Conservation (phyloP, 2,113 vertebrate genomes). For the Tauraco erythrolophus region DNA sequence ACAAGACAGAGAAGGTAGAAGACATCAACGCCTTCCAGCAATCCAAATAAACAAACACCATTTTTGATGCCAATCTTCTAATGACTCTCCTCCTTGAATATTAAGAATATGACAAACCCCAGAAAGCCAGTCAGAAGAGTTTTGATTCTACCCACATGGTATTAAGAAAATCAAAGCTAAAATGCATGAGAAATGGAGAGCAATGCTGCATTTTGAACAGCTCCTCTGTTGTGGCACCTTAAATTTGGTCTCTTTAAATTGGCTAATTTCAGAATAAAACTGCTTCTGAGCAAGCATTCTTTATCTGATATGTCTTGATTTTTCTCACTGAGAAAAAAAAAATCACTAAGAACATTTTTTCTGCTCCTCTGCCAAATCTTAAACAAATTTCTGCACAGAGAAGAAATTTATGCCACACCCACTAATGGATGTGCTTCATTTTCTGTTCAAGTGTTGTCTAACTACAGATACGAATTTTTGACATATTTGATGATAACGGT, state of each 20-base stretch:
- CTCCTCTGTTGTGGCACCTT: background rate
- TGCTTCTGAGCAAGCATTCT: background rate
- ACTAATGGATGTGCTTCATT: background rate
- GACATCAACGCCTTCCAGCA: background rate
- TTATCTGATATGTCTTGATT: background rate
- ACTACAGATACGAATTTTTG: background rate
- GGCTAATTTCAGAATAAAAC: background rate
- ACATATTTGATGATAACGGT: background rate
- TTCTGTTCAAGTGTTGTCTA: background rate
- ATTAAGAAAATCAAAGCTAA: background rate
- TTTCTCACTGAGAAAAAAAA: background rate
- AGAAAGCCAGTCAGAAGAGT: background rate
- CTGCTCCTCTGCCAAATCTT: background rate
- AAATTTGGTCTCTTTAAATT: background rate
- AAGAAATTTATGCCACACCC: background rate
- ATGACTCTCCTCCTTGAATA: background rate
- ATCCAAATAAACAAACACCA: background rate
- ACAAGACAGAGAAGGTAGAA: conserved; percentile 8
- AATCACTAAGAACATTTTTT: background rate
- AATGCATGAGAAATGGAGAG: background rate
- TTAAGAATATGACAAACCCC: background rate
- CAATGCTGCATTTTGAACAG: background rate
- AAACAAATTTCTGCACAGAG: background rate
- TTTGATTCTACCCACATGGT: background rate
- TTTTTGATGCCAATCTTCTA: background rate